Evolutionary conservation across 1,140 invertebrate species (phyloP), one percentile per base, ranked within the genome.

Genomic region (Diachasmimorpha longicaudata): DNA sequence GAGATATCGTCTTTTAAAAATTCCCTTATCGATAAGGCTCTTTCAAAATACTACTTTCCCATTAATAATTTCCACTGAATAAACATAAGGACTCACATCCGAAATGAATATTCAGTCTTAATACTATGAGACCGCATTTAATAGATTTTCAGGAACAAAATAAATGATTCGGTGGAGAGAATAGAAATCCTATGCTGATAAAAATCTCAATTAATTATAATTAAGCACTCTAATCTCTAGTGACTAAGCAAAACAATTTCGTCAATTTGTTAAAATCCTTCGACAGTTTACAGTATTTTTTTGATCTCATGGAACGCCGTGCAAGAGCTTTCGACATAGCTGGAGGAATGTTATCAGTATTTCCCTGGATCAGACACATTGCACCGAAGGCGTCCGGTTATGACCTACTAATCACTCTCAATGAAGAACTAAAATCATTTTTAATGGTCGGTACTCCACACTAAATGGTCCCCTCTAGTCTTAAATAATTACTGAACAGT

Each of bases 291-390:
- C 83, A 89, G n/a, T 85, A 87, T 11, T 86, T 96, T 23, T 83
- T 95, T 0, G 85, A 91, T 11, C 83, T 94, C 16, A 88, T 96
- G 83, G 88, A 90, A 71, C 88, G 90, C 46, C 89, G 93, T 25
- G 90, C 92, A 0, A 91, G 90, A 81, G 90, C 91, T 0, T 95
- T 95, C 75, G 92, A 94, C 71, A 92, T 95, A 83, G 88, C 91
- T 42, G 94, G 94, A 3, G 94, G 94, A 0, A 77, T 91, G 68
- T 83, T 95, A 9, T 91, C 91, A 11, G 90, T 92, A 80, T 91
- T 93, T 55, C 94, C 94, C 0, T 95, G 93, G 92, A 83, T 94
- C 37, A 90, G 94, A 72, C 91, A 90, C 80, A 79, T 96, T 13
- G 90, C 91, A 0, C 94, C 95, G 0, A 89, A 93, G 71, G 84